These are phyloP conservation scores for Hystrix brachyura DNA, from an alignment of 2,113 vertebrate genomes.

Conservation along the genomic window DNA sequence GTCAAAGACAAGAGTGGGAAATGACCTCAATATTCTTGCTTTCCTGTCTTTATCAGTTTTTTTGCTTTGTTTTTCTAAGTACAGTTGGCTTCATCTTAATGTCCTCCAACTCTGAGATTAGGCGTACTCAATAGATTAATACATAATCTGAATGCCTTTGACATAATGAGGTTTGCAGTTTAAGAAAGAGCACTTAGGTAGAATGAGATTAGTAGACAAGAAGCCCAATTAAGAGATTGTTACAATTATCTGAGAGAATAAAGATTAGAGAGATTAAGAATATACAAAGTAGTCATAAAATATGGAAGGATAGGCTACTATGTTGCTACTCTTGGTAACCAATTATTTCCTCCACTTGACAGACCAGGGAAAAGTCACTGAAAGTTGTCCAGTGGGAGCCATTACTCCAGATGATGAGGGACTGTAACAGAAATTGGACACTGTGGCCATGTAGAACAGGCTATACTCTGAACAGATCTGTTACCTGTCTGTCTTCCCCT, in stretches of 20 bases:
- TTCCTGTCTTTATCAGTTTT: not conserved
- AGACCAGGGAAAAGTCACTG: not conserved
- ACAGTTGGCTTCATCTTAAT: not conserved
- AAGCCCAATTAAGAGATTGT: not conserved
- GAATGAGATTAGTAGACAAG: not conserved
- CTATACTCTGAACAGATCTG: not conserved
- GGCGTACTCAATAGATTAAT: not conserved
- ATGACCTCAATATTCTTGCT: not conserved
- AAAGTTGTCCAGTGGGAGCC: not conserved
- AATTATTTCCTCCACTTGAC: not conserved
- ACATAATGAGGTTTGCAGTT: not conserved
- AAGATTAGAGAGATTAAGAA: not conserved
- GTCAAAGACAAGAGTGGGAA: not conserved
- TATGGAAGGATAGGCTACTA: not conserved
- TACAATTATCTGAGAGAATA: not conserved
- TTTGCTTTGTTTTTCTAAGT: not conserved
- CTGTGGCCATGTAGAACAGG: not conserved
- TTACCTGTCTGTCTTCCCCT: not conserved
- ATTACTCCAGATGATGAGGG: not conserved
- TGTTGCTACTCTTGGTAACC: not conserved
- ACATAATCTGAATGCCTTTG: not conserved
- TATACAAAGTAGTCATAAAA: not conserved
- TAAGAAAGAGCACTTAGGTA: not conserved
- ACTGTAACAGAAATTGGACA: not conserved
- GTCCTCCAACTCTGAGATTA: not conserved